Base-by-base conservation (phyloP, 1,140 invertebrate species). In the Procambarus virginalis region DNA sequence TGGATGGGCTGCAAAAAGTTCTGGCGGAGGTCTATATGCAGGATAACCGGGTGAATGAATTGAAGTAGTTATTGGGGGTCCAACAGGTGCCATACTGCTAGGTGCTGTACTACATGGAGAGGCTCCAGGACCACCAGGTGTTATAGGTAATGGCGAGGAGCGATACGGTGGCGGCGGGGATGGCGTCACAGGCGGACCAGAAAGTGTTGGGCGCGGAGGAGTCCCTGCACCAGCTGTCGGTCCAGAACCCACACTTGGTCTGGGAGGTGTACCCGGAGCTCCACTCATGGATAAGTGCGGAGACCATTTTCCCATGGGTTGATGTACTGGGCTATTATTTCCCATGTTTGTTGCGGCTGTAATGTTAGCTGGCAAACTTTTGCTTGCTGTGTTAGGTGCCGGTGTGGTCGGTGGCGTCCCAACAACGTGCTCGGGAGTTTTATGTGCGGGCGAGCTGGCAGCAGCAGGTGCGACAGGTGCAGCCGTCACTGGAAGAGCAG, bases 71-170 rank as follows among this genome's bases (percentile, higher is more conserved):
- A 86, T 81, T 58, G 91, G 91, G 46, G 89, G 86, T 45, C 86
- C 91, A 14, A 86, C 81, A 49, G 84, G 89, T 51, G 91, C 70
- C 49, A 92, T 83, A 58, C 22, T 80, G 48, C 75, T 85, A 46
- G 90, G 85, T 49, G 88, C 88, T 68, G 86, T 79, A 20, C 89
- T 86, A 22, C 81, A 68, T 46, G 87, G 83, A 12, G 90, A 78
- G 4, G 84, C 12, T 49, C 86, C 85, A 60, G 60, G 78, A 20
- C 92, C 92, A 86, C 85, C 68, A 46, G 86, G 79, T 14, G 92
- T 89, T 17, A 91, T 77, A 45, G 90, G 87, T n/a, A 91, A 64
- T 49, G 92, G 92, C n/a, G 92, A 91, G 20, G 90, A 91, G 64
- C 92, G 75, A 48, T 91, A 91, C 14, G 91, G 91, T 3, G 80